phyloP scores from a whole-genome alignment of 2,113 vertebrate genomes.

The human region GRCh38 chr7:134606501-134607000 shows the following conservation, averaged over 20 bases:
- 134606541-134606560: neutral
- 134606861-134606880: neutral
- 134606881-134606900: neutral
- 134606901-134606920: neutral
- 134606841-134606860: neutral
- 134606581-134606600: neutral
- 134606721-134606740: neutral
- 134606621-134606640: neutral
- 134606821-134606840: neutral
- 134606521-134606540: neutral
- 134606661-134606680: neutral
- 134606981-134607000: neutral
- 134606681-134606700: slow-evolving; percentile 18
- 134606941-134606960: neutral
- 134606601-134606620: neutral
- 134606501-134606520: slow-evolving; percentile 51
- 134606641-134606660: neutral
- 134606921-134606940: neutral
- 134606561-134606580: neutral
- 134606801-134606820: neutral
- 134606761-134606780: neutral
- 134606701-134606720: neutral
- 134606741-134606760: neutral
- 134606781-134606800: neutral
- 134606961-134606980: neutral